A percentile compares a stretch with the other conserved stretches of the same genome.
These are phyloP conservation scores for Rhipidura dahli DNA, from an alignment of 2,113 vertebrate genomes.

Conservation along the genomic window DNA sequence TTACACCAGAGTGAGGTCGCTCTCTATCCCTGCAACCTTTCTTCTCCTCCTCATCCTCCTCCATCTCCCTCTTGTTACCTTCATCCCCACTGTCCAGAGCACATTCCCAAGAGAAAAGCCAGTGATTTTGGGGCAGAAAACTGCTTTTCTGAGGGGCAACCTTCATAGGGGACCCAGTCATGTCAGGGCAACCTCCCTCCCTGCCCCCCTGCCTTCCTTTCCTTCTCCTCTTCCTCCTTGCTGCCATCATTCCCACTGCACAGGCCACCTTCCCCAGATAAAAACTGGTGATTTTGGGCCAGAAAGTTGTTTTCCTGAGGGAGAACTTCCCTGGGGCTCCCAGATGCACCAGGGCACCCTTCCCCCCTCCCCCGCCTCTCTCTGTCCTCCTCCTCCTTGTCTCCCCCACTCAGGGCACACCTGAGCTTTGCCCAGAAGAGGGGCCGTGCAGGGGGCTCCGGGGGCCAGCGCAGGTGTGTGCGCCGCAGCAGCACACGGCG, in stretches of 20 bases:
- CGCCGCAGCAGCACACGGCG: slow-evolving; percentile 84
- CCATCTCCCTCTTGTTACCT: not conserved
- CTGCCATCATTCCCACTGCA: not conserved
- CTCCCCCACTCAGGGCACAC: slow-evolving; percentile 52
- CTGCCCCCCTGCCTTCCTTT: fast-evolving
- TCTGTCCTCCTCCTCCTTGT: not conserved
- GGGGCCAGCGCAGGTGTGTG: slow-evolving; percentile 85
- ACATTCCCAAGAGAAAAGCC: not conserved
- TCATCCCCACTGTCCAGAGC: not conserved
- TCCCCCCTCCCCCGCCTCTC: not conserved
- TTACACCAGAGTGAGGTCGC: not conserved
- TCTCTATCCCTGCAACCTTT: not conserved
- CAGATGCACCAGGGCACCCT: not conserved
- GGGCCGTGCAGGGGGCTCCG: slow-evolving; percentile 64
- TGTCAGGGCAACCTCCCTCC: not conserved
- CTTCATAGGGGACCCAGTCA: not conserved
- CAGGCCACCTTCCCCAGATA: not conserved
- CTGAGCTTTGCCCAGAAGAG: slow-evolving; percentile 85
- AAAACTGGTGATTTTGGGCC: fast-evolving
- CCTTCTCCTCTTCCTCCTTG: not conserved
- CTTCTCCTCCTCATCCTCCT: not conserved
- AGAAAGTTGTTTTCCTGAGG: not conserved
- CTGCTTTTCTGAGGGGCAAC: not conserved
- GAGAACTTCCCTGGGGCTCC: not conserved
- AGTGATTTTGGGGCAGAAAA: not conserved